A percentile compares a stretch with the other conserved stretches of the same genome.
These are phyloP conservation scores for Margarornis squamiger DNA, from an alignment of 2,797 vertebrate genomes.

Conservation along the genomic window DNA sequence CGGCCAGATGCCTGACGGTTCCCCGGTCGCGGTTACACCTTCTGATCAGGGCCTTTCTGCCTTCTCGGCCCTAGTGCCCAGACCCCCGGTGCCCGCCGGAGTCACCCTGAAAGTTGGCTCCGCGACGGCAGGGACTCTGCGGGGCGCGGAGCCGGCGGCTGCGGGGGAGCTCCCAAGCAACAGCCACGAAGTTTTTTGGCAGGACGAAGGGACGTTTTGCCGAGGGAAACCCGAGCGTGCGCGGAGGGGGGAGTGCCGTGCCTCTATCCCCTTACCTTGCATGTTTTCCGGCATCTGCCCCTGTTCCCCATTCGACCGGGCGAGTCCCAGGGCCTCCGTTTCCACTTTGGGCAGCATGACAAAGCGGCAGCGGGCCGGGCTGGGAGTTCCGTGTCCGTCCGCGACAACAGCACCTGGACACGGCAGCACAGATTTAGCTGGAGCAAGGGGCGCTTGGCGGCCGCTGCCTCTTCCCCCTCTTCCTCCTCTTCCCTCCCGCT, in stretches of 20 bases:
- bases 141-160: not conserved
- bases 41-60: not conserved
- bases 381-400: conserved; percentile 78
- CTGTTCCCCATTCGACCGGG: conserved; percentile 95
- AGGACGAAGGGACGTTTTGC: not conserved
- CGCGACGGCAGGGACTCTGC: not conserved
- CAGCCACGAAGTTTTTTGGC: conserved; percentile 33
- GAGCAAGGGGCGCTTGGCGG: not conserved
- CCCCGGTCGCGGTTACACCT: not conserved
- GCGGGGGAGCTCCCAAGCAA: not conserved
- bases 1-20: not conserved
- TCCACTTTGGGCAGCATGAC: conserved; percentile 99
- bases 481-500: conserved; percentile 2
- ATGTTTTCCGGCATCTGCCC: conserved; percentile 94
- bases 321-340: conserved; percentile 92
- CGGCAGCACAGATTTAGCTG: conserved; percentile 71
- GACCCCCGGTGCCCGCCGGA: not conserved
- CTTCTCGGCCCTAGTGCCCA: not conserved
- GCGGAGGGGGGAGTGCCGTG: not conserved
- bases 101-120: not conserved
- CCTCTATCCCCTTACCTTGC: conserved; percentile 87
- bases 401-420: conserved; percentile 85
- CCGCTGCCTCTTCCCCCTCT: conserved; percentile 8
- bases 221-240: not conserved
- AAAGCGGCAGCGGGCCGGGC: conserved; percentile 82